Percentiles rank a stretch among this genome's conserved stretches.
phyloP scores from a whole-genome alignment of 2,113 vertebrate species.

The Xenus cinereus region DNA sequence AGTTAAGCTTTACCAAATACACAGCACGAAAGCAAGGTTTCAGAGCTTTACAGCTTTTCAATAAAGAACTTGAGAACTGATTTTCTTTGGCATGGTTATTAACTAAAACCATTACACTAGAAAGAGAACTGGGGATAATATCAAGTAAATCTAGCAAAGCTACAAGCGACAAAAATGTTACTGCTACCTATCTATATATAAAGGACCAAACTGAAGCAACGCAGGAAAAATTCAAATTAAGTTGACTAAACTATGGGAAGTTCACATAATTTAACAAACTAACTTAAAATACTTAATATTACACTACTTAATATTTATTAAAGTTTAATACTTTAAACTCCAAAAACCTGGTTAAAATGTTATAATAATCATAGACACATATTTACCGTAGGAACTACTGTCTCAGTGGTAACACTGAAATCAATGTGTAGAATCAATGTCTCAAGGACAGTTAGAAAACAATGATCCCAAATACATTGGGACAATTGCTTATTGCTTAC shows the following conservation, averaged over 20 bases:
- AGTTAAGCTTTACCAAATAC: background rate
- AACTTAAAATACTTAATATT: background rate
- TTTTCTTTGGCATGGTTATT: background rate
- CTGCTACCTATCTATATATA: background rate
- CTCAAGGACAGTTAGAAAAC: background rate
- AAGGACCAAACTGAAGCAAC: background rate
- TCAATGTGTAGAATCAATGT: background rate
- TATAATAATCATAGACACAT: background rate
- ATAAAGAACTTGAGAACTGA: background rate
- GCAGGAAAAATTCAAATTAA: background rate
- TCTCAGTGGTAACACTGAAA: background rate
- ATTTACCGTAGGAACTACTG: background rate
- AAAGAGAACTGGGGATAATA: background rate
- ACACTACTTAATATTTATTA: background rate
- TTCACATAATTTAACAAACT: background rate
- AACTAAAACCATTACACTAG: background rate
- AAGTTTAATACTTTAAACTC: background rate
- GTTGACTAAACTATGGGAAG: background rate
- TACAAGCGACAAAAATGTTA: background rate
- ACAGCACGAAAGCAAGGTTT: background rate
- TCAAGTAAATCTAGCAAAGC: background rate
- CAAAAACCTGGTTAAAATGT: background rate
- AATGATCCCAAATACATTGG: too few relatives aligned
- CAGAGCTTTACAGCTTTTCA: background rate
- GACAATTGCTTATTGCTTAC: background rate